Conservation (phyloP, 2,888 invertebrate genomes). For the Trilocha varians region DNA sequence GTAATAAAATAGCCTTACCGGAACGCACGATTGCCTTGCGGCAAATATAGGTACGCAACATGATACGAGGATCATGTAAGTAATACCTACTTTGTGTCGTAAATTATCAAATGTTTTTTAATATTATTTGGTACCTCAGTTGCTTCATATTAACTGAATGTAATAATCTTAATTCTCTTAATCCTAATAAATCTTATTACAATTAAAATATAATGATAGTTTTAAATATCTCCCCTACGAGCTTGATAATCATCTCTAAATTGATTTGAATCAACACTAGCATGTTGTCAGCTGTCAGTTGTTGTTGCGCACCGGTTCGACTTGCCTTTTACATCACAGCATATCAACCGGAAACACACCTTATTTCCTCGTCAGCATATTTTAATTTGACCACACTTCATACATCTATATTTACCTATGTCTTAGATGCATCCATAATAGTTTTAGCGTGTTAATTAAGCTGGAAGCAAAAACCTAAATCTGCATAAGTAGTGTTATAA, state of each 20-base stretch:
- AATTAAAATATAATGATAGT: no score
- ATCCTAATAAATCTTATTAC: no score
- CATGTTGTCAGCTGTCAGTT: not conserved
- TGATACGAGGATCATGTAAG: not conserved
- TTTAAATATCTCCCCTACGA: no score
- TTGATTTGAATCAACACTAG: not conserved
- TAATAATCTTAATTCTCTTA: no score
- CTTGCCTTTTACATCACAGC: not conserved
- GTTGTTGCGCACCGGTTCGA: not conserved
- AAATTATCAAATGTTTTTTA: no score
- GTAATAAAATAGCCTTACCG: not conserved
- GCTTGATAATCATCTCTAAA: not conserved
- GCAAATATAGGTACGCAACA: not conserved
- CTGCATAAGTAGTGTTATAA: no score
- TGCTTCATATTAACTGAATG: no score
- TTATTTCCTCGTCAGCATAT: not conserved
- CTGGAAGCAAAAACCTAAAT: no score
- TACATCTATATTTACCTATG: not conserved
- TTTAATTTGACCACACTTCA: not conserved
- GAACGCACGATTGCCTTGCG: not conserved
- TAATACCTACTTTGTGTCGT: no score
- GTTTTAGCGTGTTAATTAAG: no score
- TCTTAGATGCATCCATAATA: no score
- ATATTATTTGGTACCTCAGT: no score
- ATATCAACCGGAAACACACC: not conserved